These are phyloP conservation scores for Eupithecia tripunctaria DNA, from an alignment of 2,888 invertebrate genomes.

Conservation along the genomic window DNA sequence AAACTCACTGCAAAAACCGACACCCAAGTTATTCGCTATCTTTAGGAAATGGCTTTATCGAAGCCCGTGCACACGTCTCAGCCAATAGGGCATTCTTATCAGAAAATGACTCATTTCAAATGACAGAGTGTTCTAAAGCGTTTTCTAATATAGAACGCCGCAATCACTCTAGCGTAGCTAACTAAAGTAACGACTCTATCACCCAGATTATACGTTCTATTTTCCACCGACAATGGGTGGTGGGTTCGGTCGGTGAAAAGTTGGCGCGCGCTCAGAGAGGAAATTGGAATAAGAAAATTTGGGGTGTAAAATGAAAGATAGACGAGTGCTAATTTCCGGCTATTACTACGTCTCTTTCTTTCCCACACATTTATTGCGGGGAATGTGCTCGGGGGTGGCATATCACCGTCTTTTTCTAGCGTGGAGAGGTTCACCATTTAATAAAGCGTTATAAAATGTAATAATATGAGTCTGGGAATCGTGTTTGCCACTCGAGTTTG, in stretches of 20 bases:
- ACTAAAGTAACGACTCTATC: constrained; percentile 53
- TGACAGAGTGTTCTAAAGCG: constrained; percentile 84
- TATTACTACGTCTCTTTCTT: constrained; percentile 84
- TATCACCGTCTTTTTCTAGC: constrained; percentile 78
- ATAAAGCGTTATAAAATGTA: constrained; percentile 58
- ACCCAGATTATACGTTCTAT: constrained; percentile 32
- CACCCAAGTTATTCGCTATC: constrained; percentile 80
- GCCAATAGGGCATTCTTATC: constrained; percentile 87
- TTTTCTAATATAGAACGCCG: constrained; percentile 65
- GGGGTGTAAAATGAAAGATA: constrained; percentile 91
- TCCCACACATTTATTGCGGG: constrained; percentile 81
- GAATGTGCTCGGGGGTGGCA: constrained; percentile 64
- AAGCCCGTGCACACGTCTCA: constrained; percentile 81
- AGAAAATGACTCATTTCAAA: constrained; percentile 90
- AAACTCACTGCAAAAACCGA: constrained; percentile 82
- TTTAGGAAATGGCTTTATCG: constrained; percentile 84
- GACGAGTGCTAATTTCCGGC: constrained; percentile 90
- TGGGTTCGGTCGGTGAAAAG: constrained; percentile 66
- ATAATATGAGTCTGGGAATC: constrained; percentile 42
- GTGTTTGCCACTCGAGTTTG: constrained; percentile 38
- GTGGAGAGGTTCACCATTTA: constrained; percentile 63
- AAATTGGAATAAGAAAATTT: constrained; percentile 92
- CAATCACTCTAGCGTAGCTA: constrained; percentile 49
- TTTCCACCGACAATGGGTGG: constrained; percentile 42
- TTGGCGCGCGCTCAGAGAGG: constrained; percentile 77